These are phyloP conservation scores for Panagrolaimus sp. DNA, from an alignment of 1,140 invertebrate genomes.

Conservation along the genomic window DNA sequence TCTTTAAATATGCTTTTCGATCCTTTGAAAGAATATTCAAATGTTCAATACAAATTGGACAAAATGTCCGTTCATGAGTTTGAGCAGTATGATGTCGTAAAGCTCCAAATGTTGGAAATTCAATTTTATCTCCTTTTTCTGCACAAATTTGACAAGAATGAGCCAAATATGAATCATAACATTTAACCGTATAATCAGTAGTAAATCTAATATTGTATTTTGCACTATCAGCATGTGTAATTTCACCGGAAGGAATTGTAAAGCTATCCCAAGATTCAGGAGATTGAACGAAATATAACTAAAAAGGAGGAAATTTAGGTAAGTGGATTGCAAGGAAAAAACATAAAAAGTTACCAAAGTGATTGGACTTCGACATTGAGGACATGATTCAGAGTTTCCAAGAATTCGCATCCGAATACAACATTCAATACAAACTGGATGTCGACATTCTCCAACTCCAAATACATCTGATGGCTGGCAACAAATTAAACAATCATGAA, in stretches of 20 bases:
- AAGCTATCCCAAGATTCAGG: slow-evolving; percentile 16
- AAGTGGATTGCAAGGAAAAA: slow-evolving; percentile 13
- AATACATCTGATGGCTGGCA: slow-evolving; percentile 37
- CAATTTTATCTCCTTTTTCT: slow-evolving; percentile 23
- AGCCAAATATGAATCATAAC: slow-evolving; percentile 49
- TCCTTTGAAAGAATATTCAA: slow-evolving; percentile 36
- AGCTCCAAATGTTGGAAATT: slow-evolving; percentile 36
- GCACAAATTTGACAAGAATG: slow-evolving; percentile 49
- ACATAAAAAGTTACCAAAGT: slow-evolving; percentile 19
- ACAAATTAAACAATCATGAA: slow-evolving; percentile 36
- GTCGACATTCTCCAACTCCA: slow-evolving; percentile 32
- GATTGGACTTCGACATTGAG: slow-evolving; percentile 36
- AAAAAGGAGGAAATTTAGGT: slow-evolving; percentile 7
- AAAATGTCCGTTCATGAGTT: slow-evolving; percentile 43
- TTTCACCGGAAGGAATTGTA: slow-evolving; percentile 15
- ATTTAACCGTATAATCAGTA: slow-evolving; percentile 33
- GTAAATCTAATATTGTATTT: slow-evolving; percentile 42
- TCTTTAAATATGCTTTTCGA: neutral
- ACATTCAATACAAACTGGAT: slow-evolving; percentile 42
- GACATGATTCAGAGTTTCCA: slow-evolving; percentile 29
- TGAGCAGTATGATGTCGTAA: slow-evolving; percentile 41
- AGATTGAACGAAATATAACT: slow-evolving; percentile 35
- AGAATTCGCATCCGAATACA: slow-evolving; percentile 33
- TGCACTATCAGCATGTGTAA: slow-evolving; percentile 23
- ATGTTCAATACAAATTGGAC: slow-evolving; percentile 52